phyloP scores from a whole-genome alignment of 2,113 vertebrate species.

The Notechis scutatus region DNA sequence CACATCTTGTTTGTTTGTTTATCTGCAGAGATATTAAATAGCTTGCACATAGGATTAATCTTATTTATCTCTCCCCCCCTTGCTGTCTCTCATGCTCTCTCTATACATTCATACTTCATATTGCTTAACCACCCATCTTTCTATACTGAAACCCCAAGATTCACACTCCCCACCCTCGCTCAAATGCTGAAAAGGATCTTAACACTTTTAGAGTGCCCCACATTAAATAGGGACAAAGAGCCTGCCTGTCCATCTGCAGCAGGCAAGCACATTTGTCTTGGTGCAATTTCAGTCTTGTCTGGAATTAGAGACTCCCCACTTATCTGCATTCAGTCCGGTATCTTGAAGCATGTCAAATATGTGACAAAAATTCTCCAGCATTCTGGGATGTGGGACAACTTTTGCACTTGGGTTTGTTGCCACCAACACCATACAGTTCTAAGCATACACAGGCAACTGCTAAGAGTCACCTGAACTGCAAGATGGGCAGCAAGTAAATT shows the following conservation, averaged over 20 bases:
- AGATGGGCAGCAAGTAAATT: neutral
- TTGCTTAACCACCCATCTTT: neutral
- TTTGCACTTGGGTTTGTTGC: neutral
- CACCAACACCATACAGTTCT: neutral
- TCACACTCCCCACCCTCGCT: neutral
- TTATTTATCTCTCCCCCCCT: too few species aligned
- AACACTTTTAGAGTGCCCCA: neutral
- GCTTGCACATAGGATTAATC: neutral
- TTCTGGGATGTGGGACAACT: neutral
- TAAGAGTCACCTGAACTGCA: neutral
- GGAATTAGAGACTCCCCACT: neutral
- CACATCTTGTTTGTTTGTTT: too few species aligned
- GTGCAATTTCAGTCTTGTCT: neutral
- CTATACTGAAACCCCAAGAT: neutral
- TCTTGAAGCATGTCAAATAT: neutral
- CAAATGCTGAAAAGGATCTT: neutral
- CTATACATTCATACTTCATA: neutral
- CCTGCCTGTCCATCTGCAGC: neutral
- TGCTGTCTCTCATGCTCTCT: too few species aligned
- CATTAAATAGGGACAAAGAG: neutral
- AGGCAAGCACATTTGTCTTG: neutral
- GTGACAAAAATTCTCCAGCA: neutral
- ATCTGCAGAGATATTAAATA: neutral
- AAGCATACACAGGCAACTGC: neutral
- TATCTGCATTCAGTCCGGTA: neutral